phyloP scores from a whole-genome alignment of 2,888 invertebrate genomes.

The Tinea pellionella region DNA sequence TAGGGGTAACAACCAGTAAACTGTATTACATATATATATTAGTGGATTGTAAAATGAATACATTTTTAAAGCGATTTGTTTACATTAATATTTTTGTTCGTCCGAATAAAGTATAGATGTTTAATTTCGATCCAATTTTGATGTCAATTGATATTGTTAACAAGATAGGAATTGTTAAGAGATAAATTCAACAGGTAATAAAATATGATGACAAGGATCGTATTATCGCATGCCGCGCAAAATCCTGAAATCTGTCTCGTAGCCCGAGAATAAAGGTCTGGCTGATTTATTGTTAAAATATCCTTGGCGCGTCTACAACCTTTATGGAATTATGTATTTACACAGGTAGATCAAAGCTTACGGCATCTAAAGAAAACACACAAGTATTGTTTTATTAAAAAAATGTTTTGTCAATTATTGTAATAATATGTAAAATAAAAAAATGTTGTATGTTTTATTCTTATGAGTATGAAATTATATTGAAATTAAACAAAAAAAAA shows the following conservation, averaged over 20 bases:
- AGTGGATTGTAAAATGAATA: too few species aligned
- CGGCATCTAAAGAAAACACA: not conserved
- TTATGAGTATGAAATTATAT: too few species aligned
- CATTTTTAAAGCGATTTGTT: too few species aligned
- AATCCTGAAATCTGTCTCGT: slow-evolving; percentile 29
- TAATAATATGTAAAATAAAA: too few species aligned
- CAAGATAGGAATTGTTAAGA: slow-evolving; percentile 4
- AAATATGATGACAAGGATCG: slow-evolving; percentile 48
- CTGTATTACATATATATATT: too few species aligned
- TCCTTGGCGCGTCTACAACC: slow-evolving; percentile 26
- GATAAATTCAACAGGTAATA: slow-evolving; percentile 44
- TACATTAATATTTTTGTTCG: too few species aligned
- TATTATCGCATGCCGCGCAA: slow-evolving; percentile 40
- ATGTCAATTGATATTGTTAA: slow-evolving; percentile 8
- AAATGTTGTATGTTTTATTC: too few species aligned
- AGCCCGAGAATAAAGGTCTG: slow-evolving; percentile 19
- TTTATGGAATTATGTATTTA: slow-evolving; percentile 11
- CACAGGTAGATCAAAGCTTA: slow-evolving; percentile 8
- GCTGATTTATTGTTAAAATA: slow-evolving; percentile 46
- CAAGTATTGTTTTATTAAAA: not conserved
- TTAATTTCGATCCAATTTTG: not conserved
- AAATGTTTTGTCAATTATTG: too few species aligned
- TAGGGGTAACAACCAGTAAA: too few species aligned
- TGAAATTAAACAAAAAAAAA: too few species aligned
- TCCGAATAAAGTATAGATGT: too few species aligned